Percentiles rank a stretch among this genome's conserved stretches.
These are phyloP conservation scores for Mola mola DNA, from an alignment of 2,113 vertebrate species.

Conservation along the genomic window DNA sequence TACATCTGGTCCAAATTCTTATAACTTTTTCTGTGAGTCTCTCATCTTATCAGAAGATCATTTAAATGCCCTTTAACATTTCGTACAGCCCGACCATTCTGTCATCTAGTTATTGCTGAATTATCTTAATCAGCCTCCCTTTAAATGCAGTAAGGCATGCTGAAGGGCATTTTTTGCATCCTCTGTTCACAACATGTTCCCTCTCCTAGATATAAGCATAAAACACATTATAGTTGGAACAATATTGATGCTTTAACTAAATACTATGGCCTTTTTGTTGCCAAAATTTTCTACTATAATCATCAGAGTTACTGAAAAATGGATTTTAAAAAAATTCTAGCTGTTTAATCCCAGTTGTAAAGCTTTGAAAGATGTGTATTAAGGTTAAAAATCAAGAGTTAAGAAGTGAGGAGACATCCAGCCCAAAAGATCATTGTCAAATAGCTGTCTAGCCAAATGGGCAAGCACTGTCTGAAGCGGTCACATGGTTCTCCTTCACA, in stretches of 20 bases:
- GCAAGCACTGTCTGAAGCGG: constrained; percentile 30
- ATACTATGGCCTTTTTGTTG: constrained; percentile 1
- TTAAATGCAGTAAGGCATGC: constrained; percentile 13
- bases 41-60: neutral
- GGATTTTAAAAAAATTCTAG: constrained; percentile 1
- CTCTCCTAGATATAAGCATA: constrained; percentile 34
- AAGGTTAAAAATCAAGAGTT: constrained; percentile 21
- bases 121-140: constrained; percentile 4
- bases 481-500: constrained; percentile 61
- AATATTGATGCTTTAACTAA: constrained; percentile 45
- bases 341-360: constrained; percentile 5
- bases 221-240: too few relatives aligned
- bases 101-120: constrained; percentile 21
- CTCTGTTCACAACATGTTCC: constrained; percentile 13
- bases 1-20: too few relatives aligned
- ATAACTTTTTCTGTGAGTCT: too few relatives aligned
- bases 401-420: constrained; percentile 9
- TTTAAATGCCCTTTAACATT: constrained; percentile 23
- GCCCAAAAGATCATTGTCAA: constrained; percentile 14
- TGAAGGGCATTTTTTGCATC: constrained; percentile 5
- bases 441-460: constrained; percentile 23
- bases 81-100: constrained; percentile 23
- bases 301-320: constrained; percentile 22
- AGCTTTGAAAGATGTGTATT: neutral
- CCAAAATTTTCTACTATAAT: constrained; percentile 28